Conservation (phyloP, 2,113 vertebrate genomes). For the Crotalus viridis region DNA sequence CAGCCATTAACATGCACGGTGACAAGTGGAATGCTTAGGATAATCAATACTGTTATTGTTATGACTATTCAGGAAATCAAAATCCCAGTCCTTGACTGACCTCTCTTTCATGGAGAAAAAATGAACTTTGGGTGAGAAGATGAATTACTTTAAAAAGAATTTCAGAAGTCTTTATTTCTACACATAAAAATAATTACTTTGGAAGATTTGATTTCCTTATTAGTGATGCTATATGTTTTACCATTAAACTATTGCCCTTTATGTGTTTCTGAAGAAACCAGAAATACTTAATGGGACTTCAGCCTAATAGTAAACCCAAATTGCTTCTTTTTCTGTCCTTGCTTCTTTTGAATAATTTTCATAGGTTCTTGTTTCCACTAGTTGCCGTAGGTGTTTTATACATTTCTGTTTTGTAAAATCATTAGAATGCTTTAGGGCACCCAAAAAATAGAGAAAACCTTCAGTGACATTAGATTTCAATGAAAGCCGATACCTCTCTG, state of each 20-base stretch:
- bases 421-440: background rate
- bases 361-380: background rate
- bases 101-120: background rate
- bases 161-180: conserved; percentile 24
- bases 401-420: background rate
- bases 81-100: background rate
- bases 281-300: background rate
- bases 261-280: background rate
- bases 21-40: conserved; percentile 9
- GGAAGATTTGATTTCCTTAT: background rate
- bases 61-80: background rate
- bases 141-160: conserved; percentile 25
- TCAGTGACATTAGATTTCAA: background rate
- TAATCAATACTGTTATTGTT: conserved; percentile 27
- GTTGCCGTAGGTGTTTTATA: background rate
- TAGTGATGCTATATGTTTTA: background rate
- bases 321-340: background rate
- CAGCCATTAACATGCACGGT: background rate
- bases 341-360: background rate
- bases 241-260: background rate
- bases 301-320: background rate
- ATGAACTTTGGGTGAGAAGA: conserved; percentile 5
- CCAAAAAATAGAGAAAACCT: background rate
- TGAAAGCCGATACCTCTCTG: background rate
- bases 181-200: background rate